phyloP scores from a whole-genome alignment of 2,113 vertebrate genomes.

The Cervus canadensis region DNA sequence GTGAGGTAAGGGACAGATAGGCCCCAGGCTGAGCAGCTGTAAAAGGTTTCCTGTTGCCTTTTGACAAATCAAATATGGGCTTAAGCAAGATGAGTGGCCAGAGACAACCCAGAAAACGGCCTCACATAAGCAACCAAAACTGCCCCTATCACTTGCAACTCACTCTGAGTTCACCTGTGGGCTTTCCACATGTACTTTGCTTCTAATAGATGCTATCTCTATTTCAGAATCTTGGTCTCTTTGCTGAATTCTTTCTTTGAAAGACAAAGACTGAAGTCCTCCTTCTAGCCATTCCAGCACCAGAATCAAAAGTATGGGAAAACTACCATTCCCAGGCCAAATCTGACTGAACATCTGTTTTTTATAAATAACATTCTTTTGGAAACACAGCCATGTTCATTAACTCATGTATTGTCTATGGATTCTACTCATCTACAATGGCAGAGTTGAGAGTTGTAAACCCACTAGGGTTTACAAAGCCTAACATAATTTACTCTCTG shows the following conservation, averaged over 20 bases:
- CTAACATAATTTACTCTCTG: neutral
- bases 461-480: neutral
- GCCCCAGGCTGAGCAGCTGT: neutral
- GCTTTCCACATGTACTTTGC: neutral
- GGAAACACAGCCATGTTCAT: neutral
- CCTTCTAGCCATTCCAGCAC: neutral
- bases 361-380: constrained; percentile 9
- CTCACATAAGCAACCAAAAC: neutral
- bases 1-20: neutral
- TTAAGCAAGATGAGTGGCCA: neutral
- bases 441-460: neutral
- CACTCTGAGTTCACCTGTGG: neutral
- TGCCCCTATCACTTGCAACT: neutral
- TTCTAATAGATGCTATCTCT: neutral
- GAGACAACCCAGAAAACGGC: neutral
- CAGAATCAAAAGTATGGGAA: neutral
- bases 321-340: neutral
- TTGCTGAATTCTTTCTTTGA: neutral
- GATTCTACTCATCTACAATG: neutral
- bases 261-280: neutral
- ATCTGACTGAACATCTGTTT: neutral
- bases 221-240: neutral
- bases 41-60: neutral
- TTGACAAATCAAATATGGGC: neutral
- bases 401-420: neutral